Base-by-base conservation (phyloP, 2,888 invertebrate species). In the Stenodema calcarata region DNA sequence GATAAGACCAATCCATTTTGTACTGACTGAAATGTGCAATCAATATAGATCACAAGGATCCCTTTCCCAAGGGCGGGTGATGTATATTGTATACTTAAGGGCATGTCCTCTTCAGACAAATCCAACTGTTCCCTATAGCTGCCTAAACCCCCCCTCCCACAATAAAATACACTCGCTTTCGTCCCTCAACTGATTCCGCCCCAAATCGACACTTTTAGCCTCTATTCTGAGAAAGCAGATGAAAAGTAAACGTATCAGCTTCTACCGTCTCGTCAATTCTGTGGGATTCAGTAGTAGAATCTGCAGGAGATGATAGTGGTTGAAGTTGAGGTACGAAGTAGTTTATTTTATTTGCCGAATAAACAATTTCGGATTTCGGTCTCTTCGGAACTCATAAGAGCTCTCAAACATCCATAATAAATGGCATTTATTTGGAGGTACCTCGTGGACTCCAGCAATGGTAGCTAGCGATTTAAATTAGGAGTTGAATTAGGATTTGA, bases 31-130 rank as follows among this genome's bases (percentile, higher is more conserved):
- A 86, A 86, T 75, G 81, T 50, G 73, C 86, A 86, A 86, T 86
- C 86, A 86, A 86, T 86, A 86, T 81, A 86, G 86, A 86, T 86
- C 86, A 86, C 70, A 86, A 79, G 79, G 86, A 78, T 79, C 86
- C 86, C 79, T 86, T 86, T 62, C 79, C 76, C 69, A 41, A n/a
- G 23, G 41, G 27, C 42, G 30, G 27, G 86, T 79, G 86, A 86
- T 86, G 86, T 86, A 86, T 86, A 86, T 86, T 78, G 86, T 78
- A 86, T 86, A 86, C 86, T 86, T 86, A 86, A 62, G 86, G 86
- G 86, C 78, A 78, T 69, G 86, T 54, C 79, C 79, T 86, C 62
- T 30, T 69, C 75, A 44, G 69, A 86, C 79, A 86, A 86, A 86
- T 86, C 86, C 86, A 62, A 41, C 75, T 62, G 42, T 28, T 73